A percentile compares a stretch with the other conserved stretches of the same genome.
These are phyloP conservation scores for Drosophila arizonae DNA, from an alignment of 1,140 invertebrate species.

Conservation along the genomic window DNA sequence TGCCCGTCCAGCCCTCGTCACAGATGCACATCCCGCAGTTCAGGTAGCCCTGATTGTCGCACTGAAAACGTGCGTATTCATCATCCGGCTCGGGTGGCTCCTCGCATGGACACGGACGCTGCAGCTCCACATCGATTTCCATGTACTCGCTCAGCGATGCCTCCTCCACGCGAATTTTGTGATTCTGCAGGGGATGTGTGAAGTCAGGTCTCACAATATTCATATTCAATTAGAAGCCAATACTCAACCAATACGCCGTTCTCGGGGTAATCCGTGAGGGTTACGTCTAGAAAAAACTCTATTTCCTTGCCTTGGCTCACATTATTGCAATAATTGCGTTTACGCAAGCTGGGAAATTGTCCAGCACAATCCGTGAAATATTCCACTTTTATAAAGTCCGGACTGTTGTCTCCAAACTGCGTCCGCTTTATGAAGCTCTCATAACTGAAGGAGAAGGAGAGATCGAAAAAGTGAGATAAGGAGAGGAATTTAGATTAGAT, in stretches of 20 bases:
- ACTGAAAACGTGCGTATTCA: conserved; percentile 55
- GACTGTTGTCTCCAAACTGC: conserved; percentile 84
- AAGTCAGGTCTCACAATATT: neutral
- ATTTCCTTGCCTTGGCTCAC: conserved; percentile 84
- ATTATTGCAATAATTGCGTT: conserved; percentile 84
- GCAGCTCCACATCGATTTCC: conserved; percentile 75
- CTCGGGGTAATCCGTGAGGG: conserved; percentile 83
- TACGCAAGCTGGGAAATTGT: conserved; percentile 63
- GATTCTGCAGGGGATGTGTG: conserved; percentile 18
- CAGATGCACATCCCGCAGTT: conserved; percentile 85
- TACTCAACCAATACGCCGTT: conserved; percentile 81
- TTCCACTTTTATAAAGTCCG: conserved; percentile 83
- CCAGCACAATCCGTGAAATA: conserved; percentile 85
- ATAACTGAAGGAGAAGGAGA: conserved; percentile 69
- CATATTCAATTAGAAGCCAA: too few species aligned
- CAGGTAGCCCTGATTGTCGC: conserved; percentile 82
- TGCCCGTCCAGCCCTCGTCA: conserved; percentile 85
- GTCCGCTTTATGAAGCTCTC: conserved; percentile 85
- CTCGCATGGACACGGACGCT: conserved; percentile 71
- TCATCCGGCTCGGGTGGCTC: conserved; percentile 45
- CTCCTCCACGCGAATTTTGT: conserved; percentile 73
- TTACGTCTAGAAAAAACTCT: conserved; percentile 85
- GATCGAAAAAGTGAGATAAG: too few species aligned
- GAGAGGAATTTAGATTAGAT: too few species aligned
- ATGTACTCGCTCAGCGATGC: conserved; percentile 80